Base-by-base conservation (phyloP, 1,140 invertebrate species). In the Brachionus paranguensis region DNA sequence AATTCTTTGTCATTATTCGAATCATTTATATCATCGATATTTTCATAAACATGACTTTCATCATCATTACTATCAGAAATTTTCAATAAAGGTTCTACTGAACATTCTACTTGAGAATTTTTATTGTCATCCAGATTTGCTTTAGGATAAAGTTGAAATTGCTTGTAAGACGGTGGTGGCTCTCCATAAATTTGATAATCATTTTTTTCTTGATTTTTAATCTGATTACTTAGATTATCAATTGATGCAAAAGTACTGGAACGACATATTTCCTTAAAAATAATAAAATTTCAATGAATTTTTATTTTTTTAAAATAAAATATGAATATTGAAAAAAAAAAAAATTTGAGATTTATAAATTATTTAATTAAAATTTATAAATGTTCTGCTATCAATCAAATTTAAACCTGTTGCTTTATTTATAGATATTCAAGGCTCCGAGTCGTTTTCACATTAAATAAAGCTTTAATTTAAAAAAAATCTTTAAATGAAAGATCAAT, bases 91-190 rank as follows among this genome's bases (percentile, higher is more conserved):
- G 68, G 68, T 43, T 72, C 68, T 20, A 14, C 37, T 1, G 37
- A 37, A 17, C 27, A n/a, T 24, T 68, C 65, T 33, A 12, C 12
- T 17, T 4, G 33, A 33, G 14, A 33, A 43, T 74, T 74, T 74
- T 74, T 74, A 17, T n/a, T 45, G 0, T 74, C 41, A 11, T 47
- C 2, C 2, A 50, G 10, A 76, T 76, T 50, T 50, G 72, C 78
- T 81, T 81, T 81, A 3, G 78, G 78, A 37, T 64, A 81, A 68
- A 64, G 60, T 47, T 81, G 8, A 45, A 55, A 60, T 47, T 45
- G 37, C 12, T 81, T 81, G 27, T 81, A 81, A 45, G 78, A 81
- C 29, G 78, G 78, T 29, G 78, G 78, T 20, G 78, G 78, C 29
- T 81, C 78, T 17, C 78, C 78, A 29, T 81, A 79, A 24, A 72